These are phyloP conservation scores for Polydrusus pterygomalis DNA, from an alignment of 2,888 invertebrate species.

Conservation along the genomic window DNA sequence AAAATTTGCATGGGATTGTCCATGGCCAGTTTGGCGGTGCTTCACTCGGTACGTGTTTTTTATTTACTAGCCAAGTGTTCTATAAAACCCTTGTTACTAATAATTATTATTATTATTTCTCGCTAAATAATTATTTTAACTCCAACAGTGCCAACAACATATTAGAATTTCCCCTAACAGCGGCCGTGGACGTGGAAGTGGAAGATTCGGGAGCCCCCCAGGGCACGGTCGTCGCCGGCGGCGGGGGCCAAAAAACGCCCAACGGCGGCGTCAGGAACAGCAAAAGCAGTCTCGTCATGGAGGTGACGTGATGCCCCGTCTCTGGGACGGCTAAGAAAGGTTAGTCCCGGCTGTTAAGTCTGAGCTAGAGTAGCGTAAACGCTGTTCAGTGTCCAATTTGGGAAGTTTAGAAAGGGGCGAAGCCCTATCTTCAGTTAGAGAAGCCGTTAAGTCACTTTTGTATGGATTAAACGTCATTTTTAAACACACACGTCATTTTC, in stretches of 20 bases:
- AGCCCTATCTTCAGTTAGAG: constrained; percentile 12
- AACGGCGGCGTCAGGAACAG: constrained; percentile 53
- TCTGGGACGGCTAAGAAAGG: constrained; percentile 61
- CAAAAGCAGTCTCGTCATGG: constrained; percentile 77
- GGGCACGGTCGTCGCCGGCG: constrained; percentile 60
- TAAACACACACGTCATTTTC: not conserved
- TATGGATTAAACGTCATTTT: constrained; percentile 7
- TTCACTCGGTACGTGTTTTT: too few relatives aligned
- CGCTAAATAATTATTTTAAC: too few relatives aligned
- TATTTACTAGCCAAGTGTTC: too few relatives aligned
- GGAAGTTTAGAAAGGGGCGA: constrained; percentile 10
- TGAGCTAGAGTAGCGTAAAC: constrained; percentile 21
- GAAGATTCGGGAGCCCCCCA: constrained; percentile 63
- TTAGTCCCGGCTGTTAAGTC: constrained; percentile 43
- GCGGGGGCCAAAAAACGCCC: constrained; percentile 55
- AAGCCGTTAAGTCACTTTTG: constrained; percentile 17
- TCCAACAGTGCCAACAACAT: constrained; percentile 70
- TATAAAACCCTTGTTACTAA: too few relatives aligned
- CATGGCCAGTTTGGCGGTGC: too few relatives aligned
- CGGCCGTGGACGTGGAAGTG: constrained; percentile 66
- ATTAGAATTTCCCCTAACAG: constrained; percentile 70
- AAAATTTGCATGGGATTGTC: too few relatives aligned
- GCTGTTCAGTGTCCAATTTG: constrained; percentile 18
- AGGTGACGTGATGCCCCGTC: constrained; percentile 76
- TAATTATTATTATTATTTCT: too few relatives aligned